Evolutionary conservation across 2,888 invertebrate species (phyloP).

Genomic region (Abrostola triplasia): DNA sequence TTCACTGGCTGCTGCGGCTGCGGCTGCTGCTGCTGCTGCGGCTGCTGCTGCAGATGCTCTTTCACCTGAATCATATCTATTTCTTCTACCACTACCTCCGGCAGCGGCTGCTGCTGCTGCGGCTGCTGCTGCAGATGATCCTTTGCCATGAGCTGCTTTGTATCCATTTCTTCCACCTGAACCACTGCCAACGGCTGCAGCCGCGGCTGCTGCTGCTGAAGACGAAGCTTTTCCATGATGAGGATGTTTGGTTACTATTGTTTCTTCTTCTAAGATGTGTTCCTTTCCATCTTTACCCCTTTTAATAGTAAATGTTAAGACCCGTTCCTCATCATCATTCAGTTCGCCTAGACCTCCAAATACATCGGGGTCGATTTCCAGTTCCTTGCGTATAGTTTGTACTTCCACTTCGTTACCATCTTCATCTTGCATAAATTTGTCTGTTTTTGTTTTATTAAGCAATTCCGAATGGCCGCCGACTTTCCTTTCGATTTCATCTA

Average conservation of each 20-base stretch:
- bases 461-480: conserved; percentile 47
- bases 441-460: conserved; percentile 55
- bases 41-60: neutral
- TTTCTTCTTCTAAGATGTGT: conserved; percentile 70
- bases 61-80: conserved; percentile 12
- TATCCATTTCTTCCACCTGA: conserved; percentile 16
- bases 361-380: conserved; percentile 45
- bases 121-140: conserved; percentile 12
- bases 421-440: conserved; percentile 52
- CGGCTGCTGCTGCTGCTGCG: conserved; percentile 1
- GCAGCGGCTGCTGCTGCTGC: conserved; percentile 20
- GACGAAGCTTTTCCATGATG: neutral
- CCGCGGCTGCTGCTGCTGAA: conserved; percentile 2
- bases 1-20: conserved; percentile 6
- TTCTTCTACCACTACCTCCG: conserved; percentile 1
- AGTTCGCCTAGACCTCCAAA: conserved; percentile 55
- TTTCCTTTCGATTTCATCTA: conserved; percentile 41
- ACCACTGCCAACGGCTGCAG: conserved; percentile 5
- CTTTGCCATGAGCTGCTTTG: neutral
- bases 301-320: conserved; percentile 57
- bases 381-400: conserved; percentile 55
- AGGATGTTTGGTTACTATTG: conserved; percentile 53
- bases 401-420: conserved; percentile 61
- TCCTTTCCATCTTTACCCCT: conserved; percentile 67
- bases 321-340: conserved; percentile 39